Conservation (phyloP, 2,113 vertebrate genomes). For the Myiozetetes cayanensis region DNA sequence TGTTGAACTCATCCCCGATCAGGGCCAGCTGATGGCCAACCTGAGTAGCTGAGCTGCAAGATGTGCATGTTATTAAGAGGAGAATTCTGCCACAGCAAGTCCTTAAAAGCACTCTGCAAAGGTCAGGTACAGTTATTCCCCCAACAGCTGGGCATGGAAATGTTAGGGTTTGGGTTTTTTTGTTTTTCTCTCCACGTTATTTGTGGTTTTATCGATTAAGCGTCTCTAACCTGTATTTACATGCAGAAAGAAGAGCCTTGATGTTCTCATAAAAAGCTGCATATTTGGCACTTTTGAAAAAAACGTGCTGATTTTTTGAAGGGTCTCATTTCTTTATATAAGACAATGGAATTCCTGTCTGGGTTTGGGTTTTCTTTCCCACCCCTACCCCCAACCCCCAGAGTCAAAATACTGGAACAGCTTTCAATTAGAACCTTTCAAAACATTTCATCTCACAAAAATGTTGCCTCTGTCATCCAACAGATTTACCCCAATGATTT, state of each 20-base stretch:
- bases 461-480: not conserved
- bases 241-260: not conserved
- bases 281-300: not conserved
- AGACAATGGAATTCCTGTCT: not conserved
- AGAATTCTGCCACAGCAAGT: not conserved
- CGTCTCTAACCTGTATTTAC: not conserved
- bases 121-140: not conserved
- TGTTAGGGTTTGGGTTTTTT: not conserved
- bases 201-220: not conserved
- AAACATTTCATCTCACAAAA: not conserved
- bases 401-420: not conserved
- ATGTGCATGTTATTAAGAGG: not conserved
- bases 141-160: not conserved
- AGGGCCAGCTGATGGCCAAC: slow-evolving; percentile 82
- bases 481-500: not conserved
- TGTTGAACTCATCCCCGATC: slow-evolving; percentile 85
- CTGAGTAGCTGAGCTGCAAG: slow-evolving; percentile 56
- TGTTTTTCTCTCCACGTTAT: accelerated
- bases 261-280: not conserved
- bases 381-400: not conserved
- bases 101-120: not conserved
- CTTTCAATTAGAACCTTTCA: not conserved
- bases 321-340: not conserved
- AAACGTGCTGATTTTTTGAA: not conserved
- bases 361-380: not conserved